A percentile compares a stretch with the other conserved stretches of the same genome.
These are phyloP conservation scores for Aurelia coerulea DNA, from an alignment of 30 jellyfish, hydroid and myxozoan genomes.

Conservation along the genomic window DNA sequence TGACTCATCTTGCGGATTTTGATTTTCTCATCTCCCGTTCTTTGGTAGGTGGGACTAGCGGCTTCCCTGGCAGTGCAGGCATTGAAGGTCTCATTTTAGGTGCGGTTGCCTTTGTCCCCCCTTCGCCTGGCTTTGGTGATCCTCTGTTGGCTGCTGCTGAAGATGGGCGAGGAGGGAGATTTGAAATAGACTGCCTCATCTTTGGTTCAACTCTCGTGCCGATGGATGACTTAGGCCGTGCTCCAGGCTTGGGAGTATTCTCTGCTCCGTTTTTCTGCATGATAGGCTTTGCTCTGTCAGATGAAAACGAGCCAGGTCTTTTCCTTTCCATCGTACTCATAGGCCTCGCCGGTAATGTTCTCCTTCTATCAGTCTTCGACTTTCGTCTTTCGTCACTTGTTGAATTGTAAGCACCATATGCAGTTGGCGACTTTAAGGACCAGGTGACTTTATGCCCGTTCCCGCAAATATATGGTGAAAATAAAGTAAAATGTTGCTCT, in stretches of 20 bases:
- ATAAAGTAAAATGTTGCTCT: too few species aligned
- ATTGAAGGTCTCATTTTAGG: slow-evolving; percentile 54
- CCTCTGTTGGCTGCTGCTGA: slow-evolving; percentile 54
- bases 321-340: slow-evolving; percentile 65
- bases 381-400: neutral
- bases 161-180: slow-evolving; percentile 63
- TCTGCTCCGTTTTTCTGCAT: neutral
- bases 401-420: too few species aligned
- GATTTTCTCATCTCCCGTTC: slow-evolving; percentile 59
- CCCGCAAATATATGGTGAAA: too few species aligned
- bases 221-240: slow-evolving; percentile 57
- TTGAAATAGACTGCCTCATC: slow-evolving; percentile 65
- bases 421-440: too few species aligned
- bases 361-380: slow-evolving; percentile 29
- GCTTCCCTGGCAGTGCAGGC: slow-evolving; percentile 69
- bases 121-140: slow-evolving; percentile 34
- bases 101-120: slow-evolving; percentile 20
- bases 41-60: slow-evolving; percentile 63
- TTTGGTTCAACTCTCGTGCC: slow-evolving; percentile 61
- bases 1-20: slow-evolving; percentile 47
- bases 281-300: slow-evolving; percentile 31
- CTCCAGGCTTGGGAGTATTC: slow-evolving; percentile 23
- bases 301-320: slow-evolving; percentile 23
- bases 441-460: too few species aligned
- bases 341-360: slow-evolving; percentile 67